Conservation (phyloP, 2,797 vertebrate genomes). For the Sebastes aleutianus region DNA sequence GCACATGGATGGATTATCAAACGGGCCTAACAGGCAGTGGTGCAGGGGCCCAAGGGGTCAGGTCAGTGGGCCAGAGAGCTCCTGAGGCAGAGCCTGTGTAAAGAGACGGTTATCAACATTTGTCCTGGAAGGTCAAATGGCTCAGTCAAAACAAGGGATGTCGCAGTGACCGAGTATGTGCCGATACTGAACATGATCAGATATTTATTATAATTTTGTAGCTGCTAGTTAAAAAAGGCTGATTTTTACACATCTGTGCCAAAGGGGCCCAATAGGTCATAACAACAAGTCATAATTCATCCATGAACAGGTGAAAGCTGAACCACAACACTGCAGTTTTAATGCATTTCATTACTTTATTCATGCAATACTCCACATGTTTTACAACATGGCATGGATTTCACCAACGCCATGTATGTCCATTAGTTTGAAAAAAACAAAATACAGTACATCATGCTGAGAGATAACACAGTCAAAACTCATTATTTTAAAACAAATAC, state of each 20-base stretch:
- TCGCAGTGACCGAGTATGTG: too few species aligned
- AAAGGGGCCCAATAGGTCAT: neutral
- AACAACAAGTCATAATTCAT: neutral
- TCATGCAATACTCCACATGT: slow-evolving; percentile 66
- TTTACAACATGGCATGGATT: slow-evolving; percentile 37
- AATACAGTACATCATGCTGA: slow-evolving; percentile 64
- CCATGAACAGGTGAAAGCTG: neutral
- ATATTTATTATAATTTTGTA: neutral
- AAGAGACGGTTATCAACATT: neutral
- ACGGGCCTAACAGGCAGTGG: neutral
- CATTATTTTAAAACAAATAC: slow-evolving; percentile 75
- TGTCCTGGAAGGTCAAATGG: too few species aligned
- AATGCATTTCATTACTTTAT: slow-evolving; percentile 61
- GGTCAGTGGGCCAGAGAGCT: neutral
- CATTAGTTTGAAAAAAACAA: slow-evolving; percentile 20
- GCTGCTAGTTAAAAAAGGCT: neutral
- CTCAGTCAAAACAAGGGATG: too few species aligned
- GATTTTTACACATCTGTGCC: neutral
- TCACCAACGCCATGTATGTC: slow-evolving; percentile 23
- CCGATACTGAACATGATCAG: too few species aligned
- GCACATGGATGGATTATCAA: neutral
- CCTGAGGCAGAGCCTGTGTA: neutral
- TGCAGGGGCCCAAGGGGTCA: neutral
- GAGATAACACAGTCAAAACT: slow-evolving; percentile 65
- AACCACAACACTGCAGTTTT: neutral